These are phyloP conservation scores for Pseudochirops corinnae DNA, from an alignment of 2,797 vertebrate genomes.

Conservation along the genomic window DNA sequence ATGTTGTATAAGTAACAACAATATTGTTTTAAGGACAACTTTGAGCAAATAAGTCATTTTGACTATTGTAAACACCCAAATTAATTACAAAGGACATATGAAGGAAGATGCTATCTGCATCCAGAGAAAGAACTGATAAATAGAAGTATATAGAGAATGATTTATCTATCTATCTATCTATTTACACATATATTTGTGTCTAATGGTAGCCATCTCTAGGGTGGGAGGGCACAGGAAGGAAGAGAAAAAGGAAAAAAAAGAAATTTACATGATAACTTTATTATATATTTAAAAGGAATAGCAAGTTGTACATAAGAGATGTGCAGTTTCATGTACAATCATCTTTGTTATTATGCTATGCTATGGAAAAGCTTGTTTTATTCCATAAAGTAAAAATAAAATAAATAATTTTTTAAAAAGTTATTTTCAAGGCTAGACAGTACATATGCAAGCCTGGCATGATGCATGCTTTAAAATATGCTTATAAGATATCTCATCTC, in stretches of 20 bases:
- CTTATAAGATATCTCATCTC: neutral
- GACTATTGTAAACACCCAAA: neutral
- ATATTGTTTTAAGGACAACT: neutral
- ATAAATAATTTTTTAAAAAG: neutral
- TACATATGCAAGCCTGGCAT: neutral
- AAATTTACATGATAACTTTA: neutral
- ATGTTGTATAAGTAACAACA: neutral
- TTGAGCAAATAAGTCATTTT: neutral
- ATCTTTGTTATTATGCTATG: neutral
- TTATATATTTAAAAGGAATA: neutral
- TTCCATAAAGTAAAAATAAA: neutral
- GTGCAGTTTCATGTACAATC: neutral
- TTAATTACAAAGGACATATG: neutral
- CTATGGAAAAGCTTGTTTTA: neutral
- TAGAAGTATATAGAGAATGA: neutral
- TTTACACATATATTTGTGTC: neutral
- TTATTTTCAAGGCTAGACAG: neutral
- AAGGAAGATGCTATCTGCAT: neutral
- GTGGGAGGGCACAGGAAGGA: neutral
- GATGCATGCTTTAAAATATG: neutral
- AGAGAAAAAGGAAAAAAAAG: neutral
- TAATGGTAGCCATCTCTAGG: neutral
- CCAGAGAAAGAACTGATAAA: neutral
- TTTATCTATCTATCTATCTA: neutral
- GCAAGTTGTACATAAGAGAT: neutral